Evolutionary conservation across 53 echinoderm and acorn worm genomes (phyloP).

Genomic region (Echinometra lucunter): DNA sequence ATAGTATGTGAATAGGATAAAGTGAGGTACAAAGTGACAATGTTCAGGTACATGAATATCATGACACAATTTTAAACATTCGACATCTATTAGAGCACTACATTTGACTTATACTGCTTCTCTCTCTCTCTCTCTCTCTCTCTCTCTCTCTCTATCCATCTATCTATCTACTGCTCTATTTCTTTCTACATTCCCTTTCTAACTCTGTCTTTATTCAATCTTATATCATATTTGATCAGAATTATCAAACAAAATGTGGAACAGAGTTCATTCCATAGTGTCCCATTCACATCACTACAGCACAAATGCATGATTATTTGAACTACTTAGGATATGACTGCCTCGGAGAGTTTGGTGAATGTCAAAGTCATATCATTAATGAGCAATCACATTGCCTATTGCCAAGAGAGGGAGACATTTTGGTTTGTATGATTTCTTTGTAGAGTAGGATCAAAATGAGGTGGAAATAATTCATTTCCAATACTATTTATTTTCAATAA

Average conservation of each 20-base stretch:
- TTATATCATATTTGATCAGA: not conserved
- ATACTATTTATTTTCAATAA: too few relatives aligned
- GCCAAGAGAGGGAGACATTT: slow-evolving; percentile 22
- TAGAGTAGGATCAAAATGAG: not conserved
- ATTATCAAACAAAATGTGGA: not conserved
- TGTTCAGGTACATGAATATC: not conserved
- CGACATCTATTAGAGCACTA: not conserved
- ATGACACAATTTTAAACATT: not conserved
- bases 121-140: not conserved
- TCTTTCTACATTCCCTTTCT: too few relatives aligned
- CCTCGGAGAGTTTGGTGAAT: not conserved
- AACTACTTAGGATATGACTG: not conserved
- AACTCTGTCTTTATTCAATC: not conserved
- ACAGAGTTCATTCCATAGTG: too few relatives aligned
- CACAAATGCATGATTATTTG: too few relatives aligned
- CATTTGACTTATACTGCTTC: not conserved
- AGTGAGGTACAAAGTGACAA: not conserved
- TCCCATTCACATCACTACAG: too few relatives aligned
- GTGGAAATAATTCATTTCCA: too few relatives aligned
- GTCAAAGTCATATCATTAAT: not conserved
- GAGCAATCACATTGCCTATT: not conserved
- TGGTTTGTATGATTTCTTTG: not conserved
- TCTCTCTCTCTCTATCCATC: too few relatives aligned
- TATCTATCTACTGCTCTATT: too few relatives aligned
- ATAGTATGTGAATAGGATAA: not conserved